Evolutionary conservation across 2,113 vertebrate genomes (phyloP).

Genomic region (Rana temporaria): DNA sequence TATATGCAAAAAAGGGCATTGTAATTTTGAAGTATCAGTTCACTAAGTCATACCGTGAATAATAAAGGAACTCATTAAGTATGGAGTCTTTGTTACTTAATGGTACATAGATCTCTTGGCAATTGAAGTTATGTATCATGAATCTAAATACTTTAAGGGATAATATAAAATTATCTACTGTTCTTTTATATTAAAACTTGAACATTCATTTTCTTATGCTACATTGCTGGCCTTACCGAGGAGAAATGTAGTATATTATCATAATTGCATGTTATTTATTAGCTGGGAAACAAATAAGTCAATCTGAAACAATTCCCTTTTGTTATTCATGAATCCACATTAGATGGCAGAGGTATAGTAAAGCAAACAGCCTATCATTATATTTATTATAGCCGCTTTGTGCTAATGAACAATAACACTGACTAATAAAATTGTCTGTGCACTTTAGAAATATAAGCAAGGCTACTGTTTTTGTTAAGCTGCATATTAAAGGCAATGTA

Average conservation of each 20-base stretch:
- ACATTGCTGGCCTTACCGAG: constrained; percentile 67
- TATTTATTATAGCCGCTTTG: constrained; percentile 76
- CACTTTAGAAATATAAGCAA: constrained; percentile 58
- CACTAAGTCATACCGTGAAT: constrained; percentile 70
- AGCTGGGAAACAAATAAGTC: constrained; percentile 75
- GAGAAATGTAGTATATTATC: constrained; percentile 74
- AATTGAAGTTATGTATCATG: constrained; percentile 70
- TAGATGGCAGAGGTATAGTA: constrained; percentile 78
- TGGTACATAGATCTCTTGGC: constrained; percentile 66
- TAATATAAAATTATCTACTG: constrained; percentile 74
- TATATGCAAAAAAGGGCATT: constrained; percentile 62
- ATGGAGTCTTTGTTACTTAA: constrained; percentile 64
- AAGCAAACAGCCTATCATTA: constrained; percentile 75
- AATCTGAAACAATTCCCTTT: constrained; percentile 76
- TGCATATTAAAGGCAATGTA: no score
- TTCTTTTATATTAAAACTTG: constrained; percentile 71
- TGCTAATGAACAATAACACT: constrained; percentile 81
- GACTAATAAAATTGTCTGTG: constrained; percentile 72
- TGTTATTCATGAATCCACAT: constrained; percentile 76
- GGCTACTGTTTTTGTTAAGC: neutral
- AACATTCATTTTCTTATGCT: constrained; percentile 69
- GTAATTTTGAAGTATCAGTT: constrained; percentile 68
- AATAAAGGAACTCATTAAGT: constrained; percentile 75
- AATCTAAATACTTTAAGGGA: constrained; percentile 69
- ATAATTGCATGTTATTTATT: constrained; percentile 82